Percentiles rank a stretch among this genome's conserved stretches.
Evolutionary conservation across 2,113 vertebrate species (phyloP).

Genomic region (Riparia riparia): DNA sequence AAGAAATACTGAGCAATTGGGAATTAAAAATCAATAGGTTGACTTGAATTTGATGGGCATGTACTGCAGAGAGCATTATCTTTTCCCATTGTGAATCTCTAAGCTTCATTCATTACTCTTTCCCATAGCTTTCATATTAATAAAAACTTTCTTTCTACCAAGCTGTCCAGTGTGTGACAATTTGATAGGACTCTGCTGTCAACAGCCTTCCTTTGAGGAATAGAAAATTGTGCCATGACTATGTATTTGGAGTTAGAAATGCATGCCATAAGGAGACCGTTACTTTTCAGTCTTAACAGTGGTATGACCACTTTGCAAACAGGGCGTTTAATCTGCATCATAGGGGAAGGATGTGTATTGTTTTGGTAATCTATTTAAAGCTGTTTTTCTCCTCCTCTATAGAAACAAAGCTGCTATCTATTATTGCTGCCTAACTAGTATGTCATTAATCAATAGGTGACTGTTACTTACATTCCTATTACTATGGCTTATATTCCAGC

Average conservation of each 20-base stretch:
- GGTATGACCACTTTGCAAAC: neutral
- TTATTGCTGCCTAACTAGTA: neutral
- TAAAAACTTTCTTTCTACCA: neutral
- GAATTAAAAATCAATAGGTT: neutral
- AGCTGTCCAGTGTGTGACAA: neutral
- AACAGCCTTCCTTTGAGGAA: neutral
- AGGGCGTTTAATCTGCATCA: neutral
- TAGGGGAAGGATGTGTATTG: neutral
- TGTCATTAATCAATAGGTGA: neutral
- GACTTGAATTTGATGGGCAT: neutral
- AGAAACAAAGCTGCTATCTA: neutral
- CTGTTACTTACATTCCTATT: neutral
- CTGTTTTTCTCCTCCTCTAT: neutral
- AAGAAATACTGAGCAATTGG: neutral
- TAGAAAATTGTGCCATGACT: neutral
- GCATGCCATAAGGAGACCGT: neutral
- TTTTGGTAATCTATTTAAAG: neutral
- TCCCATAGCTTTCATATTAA: neutral
- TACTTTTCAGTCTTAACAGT: neutral
- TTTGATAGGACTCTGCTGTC: neutral
- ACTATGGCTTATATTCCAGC: neutral
- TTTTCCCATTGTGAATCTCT: neutral
- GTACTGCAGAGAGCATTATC: neutral
- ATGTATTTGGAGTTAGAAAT: neutral
- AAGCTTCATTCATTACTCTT: neutral